Percentiles rank a stretch among this genome's conserved stretches.
Evolutionary conservation across 2,797 vertebrate species (phyloP).

Genomic region (Scyliorhinus canicula): DNA sequence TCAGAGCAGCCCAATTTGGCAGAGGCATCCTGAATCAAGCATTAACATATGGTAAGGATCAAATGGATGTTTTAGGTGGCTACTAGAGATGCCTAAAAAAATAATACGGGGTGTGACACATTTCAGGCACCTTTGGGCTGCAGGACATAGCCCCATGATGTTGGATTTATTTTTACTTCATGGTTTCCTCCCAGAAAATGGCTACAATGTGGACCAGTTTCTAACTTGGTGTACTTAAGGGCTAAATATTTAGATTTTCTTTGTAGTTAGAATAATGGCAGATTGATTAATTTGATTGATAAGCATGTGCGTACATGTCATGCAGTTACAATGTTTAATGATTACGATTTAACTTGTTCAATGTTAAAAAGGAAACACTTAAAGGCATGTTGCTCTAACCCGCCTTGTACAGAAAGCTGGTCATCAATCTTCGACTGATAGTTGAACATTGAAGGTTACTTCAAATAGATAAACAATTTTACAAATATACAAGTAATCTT

Average conservation of each 20-base stretch:
- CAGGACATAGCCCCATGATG: background rate
- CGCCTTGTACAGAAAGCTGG: background rate
- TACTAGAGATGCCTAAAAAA: background rate
- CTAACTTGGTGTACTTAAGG: background rate
- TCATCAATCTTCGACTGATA: slow-evolving; percentile 11
- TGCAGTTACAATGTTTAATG: slow-evolving; percentile 17
- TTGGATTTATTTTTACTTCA: background rate
- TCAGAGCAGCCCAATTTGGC: background rate
- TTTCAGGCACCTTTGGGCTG: background rate
- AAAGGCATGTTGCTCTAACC: slow-evolving; percentile 24
- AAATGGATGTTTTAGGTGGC: background rate
- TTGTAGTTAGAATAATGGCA: slow-evolving; percentile 25
- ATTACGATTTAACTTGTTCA: background rate
- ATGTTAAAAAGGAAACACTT: background rate
- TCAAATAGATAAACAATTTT: slow-evolving; percentile 27
- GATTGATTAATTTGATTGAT: slow-evolving; percentile 22
- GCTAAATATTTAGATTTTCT: slow-evolving; percentile 19
- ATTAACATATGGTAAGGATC: background rate
- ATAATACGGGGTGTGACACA: background rate
- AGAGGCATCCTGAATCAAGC: background rate
- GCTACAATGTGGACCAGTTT: background rate
- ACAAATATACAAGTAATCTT: slow-evolving; percentile 20
- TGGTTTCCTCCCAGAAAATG: background rate
- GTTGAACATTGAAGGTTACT: slow-evolving; percentile 18
- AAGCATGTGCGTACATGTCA: slow-evolving; percentile 26